These are phyloP conservation scores for Crotalus viridis DNA, from an alignment of 2,113 vertebrate species.

Conservation along the genomic window DNA sequence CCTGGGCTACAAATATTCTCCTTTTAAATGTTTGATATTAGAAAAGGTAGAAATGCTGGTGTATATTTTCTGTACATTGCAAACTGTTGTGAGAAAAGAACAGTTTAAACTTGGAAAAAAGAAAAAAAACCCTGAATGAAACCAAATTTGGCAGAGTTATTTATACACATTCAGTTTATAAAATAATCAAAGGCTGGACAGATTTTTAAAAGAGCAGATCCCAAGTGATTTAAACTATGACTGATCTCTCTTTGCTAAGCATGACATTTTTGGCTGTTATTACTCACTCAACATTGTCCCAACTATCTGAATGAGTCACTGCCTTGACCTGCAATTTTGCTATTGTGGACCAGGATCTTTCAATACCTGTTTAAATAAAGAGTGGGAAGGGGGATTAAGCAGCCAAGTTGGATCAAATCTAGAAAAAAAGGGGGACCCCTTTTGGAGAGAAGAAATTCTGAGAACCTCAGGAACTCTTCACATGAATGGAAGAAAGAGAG, in stretches of 20 bases:
- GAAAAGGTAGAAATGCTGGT: neutral
- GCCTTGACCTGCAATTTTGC: conserved; percentile 25
- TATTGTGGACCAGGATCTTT: conserved; percentile 11
- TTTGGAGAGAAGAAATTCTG: neutral
- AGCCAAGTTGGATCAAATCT: neutral
- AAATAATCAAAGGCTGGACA: neutral
- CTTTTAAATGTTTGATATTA: neutral
- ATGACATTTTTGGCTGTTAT: conserved; percentile 9
- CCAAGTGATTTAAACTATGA: neutral
- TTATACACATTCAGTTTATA: neutral
- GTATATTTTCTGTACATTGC: neutral
- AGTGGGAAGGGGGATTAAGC: neutral
- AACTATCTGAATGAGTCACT: neutral
- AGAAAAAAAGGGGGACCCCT: conserved; percentile 15
- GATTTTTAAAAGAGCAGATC: neutral
- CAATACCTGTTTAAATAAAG: neutral
- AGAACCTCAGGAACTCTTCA: neutral
- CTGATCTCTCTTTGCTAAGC: neutral
- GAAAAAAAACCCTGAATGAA: neutral
- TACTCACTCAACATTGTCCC: neutral
- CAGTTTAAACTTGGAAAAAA: neutral
- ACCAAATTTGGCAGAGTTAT: neutral
- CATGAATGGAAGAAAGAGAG: neutral
- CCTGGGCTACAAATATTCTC: too few species aligned
- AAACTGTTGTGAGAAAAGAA: neutral